These are phyloP conservation scores for Gadopsis marmoratus DNA, from an alignment of 2,797 vertebrate genomes.

Conservation along the genomic window DNA sequence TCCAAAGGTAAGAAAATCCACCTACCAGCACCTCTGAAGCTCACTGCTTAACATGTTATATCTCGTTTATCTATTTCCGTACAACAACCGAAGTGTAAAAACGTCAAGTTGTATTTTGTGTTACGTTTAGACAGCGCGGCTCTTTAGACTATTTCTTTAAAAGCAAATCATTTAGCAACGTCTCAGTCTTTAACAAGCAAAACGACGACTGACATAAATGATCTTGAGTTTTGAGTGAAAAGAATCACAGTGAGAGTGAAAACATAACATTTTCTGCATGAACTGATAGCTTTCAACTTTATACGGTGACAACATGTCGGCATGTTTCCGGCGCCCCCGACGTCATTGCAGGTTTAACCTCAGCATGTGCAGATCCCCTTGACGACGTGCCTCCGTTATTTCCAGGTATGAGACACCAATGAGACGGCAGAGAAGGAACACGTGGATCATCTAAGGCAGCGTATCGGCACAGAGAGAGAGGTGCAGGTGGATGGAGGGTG, in stretches of 20 bases:
- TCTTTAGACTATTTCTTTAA: too few relatives aligned
- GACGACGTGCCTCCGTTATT: background rate
- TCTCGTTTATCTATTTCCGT: background rate
- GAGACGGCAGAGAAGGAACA: slow-evolving; percentile 21
- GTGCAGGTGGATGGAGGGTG: slow-evolving; percentile 45
- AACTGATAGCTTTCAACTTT: too few relatives aligned
- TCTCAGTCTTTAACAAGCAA: too few relatives aligned
- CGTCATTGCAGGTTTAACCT: background rate
- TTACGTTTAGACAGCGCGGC: too few relatives aligned
- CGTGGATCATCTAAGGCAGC: slow-evolving; percentile 13
- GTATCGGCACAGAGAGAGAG: slow-evolving; percentile 45
- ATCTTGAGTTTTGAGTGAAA: too few relatives aligned
- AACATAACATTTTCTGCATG: too few relatives aligned
- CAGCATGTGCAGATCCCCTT: background rate
- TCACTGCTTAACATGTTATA: background rate
- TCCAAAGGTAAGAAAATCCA: background rate
- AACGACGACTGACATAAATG: too few relatives aligned
- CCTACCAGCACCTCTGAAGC: background rate
- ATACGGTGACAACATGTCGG: too few relatives aligned
- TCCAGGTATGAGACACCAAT: slow-evolving; percentile 26
- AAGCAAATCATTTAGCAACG: too few relatives aligned
- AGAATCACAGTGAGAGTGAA: too few relatives aligned
- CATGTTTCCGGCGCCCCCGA: too few relatives aligned
- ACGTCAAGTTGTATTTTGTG: background rate
- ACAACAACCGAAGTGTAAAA: background rate